Evolutionary conservation across 2,797 vertebrate species (phyloP).

Genomic region (Triplophysa yarkandensis): DNA sequence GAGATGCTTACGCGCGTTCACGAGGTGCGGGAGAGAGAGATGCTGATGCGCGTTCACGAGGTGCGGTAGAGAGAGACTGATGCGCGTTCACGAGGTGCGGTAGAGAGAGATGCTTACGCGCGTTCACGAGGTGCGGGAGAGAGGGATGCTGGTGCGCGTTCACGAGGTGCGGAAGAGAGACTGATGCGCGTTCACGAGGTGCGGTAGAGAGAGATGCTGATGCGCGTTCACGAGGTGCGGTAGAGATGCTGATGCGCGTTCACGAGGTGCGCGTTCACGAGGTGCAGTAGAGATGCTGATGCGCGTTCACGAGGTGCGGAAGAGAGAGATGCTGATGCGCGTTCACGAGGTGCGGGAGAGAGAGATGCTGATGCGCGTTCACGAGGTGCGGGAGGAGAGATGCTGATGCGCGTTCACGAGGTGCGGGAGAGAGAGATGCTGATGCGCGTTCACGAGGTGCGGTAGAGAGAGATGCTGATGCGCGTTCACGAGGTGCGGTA

Average conservation of each 20-base stretch:
- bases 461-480: not conserved
- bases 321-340: not conserved
- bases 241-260: not conserved
- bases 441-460: slow-evolving; percentile 12
- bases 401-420: slow-evolving; percentile 11
- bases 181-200: slow-evolving; percentile 44
- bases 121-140: slow-evolving; percentile 10
- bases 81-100: slow-evolving; percentile 45
- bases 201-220: not conserved
- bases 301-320: slow-evolving; percentile 14
- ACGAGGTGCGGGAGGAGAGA: not conserved
- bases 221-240: slow-evolving; percentile 11
- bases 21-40: not conserved
- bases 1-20: not conserved
- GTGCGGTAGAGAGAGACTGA: too few relatives aligned
- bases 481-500: slow-evolving; percentile 13
- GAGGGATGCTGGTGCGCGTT: not conserved
- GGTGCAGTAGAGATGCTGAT: too few relatives aligned
- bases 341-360: slow-evolving; percentile 6
- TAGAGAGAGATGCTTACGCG: not conserved
- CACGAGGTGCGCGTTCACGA: too few relatives aligned
- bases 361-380: not conserved
- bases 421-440: not conserved
- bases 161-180: too few relatives aligned
- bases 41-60: slow-evolving; percentile 11